Percentiles rank a stretch among this genome's conserved stretches.
Evolutionary conservation across 1,140 invertebrate species (phyloP).

Genomic region (Paralvinella palmiformis): DNA sequence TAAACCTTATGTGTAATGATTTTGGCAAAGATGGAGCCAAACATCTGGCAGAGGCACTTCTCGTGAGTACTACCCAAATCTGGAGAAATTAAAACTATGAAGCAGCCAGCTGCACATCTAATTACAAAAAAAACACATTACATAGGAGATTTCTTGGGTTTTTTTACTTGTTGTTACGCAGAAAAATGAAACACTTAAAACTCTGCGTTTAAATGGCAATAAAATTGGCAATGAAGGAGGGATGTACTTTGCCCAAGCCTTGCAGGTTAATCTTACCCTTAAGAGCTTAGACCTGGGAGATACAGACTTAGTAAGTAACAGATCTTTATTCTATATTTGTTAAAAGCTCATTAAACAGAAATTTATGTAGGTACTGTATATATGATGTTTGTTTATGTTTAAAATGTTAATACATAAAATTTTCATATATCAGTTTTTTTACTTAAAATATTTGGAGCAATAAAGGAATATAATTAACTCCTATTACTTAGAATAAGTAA

Average conservation of each 20-base stretch:
- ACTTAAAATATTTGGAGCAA: no score
- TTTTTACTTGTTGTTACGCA: conserved; percentile 24
- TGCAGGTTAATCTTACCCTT: conserved; percentile 46
- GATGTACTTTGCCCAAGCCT: conserved; percentile 46
- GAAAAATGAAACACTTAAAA: conserved; percentile 36
- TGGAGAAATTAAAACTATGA: neutral
- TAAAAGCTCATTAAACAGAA: neutral
- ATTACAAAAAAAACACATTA: neutral
- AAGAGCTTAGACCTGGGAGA: conserved; percentile 43
- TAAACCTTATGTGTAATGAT: conserved; percentile 50
- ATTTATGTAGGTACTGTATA: neutral
- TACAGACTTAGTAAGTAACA: conserved; percentile 44
- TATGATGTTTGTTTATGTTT: neutral
- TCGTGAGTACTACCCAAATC: conserved; percentile 27
- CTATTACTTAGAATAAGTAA: no score
- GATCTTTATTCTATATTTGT: no score
- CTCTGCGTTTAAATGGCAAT: conserved; percentile 42
- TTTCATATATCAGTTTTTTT: no score
- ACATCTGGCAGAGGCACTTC: conserved; percentile 35
- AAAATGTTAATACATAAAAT: no score
- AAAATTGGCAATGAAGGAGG: conserved; percentile 49
- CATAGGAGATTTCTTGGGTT: neutral
- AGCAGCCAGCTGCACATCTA: neutral
- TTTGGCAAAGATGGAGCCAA: conserved; percentile 42
- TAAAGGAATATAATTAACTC: no score